Conservation (phyloP, 2,888 invertebrate species). For the Mystacides longicornis region DNA sequence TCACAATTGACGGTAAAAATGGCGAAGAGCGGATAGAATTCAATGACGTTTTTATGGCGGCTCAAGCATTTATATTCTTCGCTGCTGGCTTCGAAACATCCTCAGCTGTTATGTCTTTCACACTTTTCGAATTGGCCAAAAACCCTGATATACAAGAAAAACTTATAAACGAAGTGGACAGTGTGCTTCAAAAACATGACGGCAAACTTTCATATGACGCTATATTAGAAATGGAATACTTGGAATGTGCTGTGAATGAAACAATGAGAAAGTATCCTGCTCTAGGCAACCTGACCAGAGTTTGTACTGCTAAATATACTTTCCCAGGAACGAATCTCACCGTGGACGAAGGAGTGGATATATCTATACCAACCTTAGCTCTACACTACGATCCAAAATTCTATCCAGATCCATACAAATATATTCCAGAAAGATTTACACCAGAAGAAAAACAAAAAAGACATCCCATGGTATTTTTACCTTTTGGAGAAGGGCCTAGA, state of each 20-base stretch:
- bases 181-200: slow-evolving; percentile 30
- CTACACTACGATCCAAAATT: slow-evolving; percentile 39
- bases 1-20: slow-evolving; percentile 1
- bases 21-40: slow-evolving; percentile 28
- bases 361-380: slow-evolving; percentile 33
- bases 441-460: slow-evolving; percentile 31
- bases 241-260: slow-evolving; percentile 38
- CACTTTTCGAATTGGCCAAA: slow-evolving; percentile 35
- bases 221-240: slow-evolving; percentile 36
- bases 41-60: slow-evolving; percentile 33
- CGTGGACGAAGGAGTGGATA: slow-evolving; percentile 33
- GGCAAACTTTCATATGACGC: slow-evolving; percentile 36
- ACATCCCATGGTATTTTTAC: slow-evolving; percentile 35
- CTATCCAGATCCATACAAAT: slow-evolving; percentile 39
- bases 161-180: slow-evolving; percentile 32
- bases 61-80: slow-evolving; percentile 41
- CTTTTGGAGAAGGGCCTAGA: slow-evolving; percentile 43
- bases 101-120: slow-evolving; percentile 36
- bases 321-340: slow-evolving; percentile 35
- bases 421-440: slow-evolving; percentile 44
- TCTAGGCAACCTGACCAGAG: slow-evolving; percentile 35
- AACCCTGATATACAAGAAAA: slow-evolving; percentile 37
- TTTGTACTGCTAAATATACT: slow-evolving; percentile 33
- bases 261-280: slow-evolving; percentile 43
- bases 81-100: slow-evolving; percentile 42